phyloP scores from a whole-genome alignment of 2,113 vertebrate species.

The Coregonus clupeaformis region DNA sequence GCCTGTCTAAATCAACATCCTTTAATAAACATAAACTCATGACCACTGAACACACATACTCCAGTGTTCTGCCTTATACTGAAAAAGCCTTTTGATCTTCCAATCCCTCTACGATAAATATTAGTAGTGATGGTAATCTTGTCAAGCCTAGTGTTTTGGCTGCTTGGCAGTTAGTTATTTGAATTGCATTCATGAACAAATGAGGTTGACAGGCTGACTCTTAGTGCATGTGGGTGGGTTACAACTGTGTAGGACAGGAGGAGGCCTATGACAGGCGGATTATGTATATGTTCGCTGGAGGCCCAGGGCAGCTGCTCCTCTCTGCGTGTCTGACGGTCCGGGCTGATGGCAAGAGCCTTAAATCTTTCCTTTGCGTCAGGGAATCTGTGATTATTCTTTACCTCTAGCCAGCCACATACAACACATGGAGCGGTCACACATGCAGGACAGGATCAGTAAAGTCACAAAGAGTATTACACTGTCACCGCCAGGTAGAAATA shows the following conservation, averaged over 20 bases:
- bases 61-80: slow-evolving; percentile 11
- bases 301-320: slow-evolving; percentile 41
- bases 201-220: slow-evolving; percentile 27
- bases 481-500: not conserved
- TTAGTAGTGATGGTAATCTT: slow-evolving; percentile 50
- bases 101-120: slow-evolving; percentile 36
- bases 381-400: slow-evolving; percentile 41
- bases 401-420: slow-evolving; percentile 29
- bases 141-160: slow-evolving; percentile 46
- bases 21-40: slow-evolving; percentile 35
- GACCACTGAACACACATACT: slow-evolving; percentile 13
- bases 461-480: not conserved
- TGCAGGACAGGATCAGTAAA: not conserved
- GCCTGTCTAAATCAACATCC: slow-evolving; percentile 47
- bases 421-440: slow-evolving; percentile 29
- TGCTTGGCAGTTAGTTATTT: slow-evolving; percentile 49
- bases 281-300: slow-evolving; percentile 30
- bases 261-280: slow-evolving; percentile 28
- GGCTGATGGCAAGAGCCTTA: slow-evolving; percentile 44
- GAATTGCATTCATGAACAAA: slow-evolving; percentile 56
- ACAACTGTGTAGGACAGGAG: slow-evolving; percentile 18
- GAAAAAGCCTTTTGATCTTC: slow-evolving; percentile 48
- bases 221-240: slow-evolving; percentile 18
- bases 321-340: slow-evolving; percentile 46
- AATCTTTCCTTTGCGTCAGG: slow-evolving; percentile 42